These are phyloP conservation scores for Leucania comma DNA, from an alignment of 2,888 invertebrate species.

Conservation along the genomic window DNA sequence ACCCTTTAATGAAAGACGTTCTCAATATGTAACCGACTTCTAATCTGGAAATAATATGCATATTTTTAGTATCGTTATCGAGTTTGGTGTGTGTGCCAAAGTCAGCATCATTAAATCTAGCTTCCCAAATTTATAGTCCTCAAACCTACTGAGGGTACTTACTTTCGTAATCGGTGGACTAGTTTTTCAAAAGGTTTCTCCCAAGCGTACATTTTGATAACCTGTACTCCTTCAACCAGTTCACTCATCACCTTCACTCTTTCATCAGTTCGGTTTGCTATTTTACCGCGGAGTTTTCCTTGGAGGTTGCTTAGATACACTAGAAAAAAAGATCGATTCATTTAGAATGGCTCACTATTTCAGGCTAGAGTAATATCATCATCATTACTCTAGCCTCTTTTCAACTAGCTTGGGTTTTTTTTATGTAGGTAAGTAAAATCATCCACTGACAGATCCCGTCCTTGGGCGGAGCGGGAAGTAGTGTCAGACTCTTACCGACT, in stretches of 20 bases:
- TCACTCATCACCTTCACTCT: constrained; percentile 95
- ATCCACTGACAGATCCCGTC: too few species aligned
- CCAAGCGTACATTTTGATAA: constrained; percentile 97
- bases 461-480: too few species aligned
- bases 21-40: constrained; percentile 93
- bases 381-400: too few species aligned
- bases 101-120: not conserved
- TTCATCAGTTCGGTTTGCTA: constrained; percentile 93
- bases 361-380: too few species aligned
- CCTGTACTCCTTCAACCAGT: constrained; percentile 94
- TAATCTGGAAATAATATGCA: constrained; percentile 80
- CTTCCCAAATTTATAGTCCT: not conserved
- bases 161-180: constrained; percentile 93
- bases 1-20: constrained; percentile 92
- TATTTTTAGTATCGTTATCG: not conserved
- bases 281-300: constrained; percentile 89
- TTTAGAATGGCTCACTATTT: not conserved
- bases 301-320: constrained; percentile 86
- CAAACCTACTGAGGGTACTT: constrained; percentile 65
- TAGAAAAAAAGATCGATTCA: constrained; percentile 55
- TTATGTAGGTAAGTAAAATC: too few species aligned
- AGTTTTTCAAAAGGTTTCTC: constrained; percentile 94
- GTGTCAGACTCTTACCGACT: too few species aligned
- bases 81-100: not conserved
- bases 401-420: too few species aligned